Base-by-base conservation (phyloP, 2,888 invertebrate genomes). In the Erynnis tages region DNA sequence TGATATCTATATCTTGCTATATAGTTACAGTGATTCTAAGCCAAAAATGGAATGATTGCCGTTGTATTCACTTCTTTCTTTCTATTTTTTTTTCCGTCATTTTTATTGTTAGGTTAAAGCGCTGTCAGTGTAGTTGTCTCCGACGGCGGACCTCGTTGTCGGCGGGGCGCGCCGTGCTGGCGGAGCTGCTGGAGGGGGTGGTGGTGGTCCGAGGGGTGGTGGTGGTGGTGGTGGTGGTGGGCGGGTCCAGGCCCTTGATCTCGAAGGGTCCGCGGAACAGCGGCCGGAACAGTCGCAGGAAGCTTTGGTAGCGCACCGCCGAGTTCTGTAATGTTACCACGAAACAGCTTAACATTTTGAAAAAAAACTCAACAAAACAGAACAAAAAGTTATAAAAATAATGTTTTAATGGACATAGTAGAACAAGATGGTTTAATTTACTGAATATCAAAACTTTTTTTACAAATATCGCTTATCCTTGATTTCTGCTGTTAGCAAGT, bases 271-370 rank as follows among this genome's bases (percentile, higher is more conserved):
- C 92, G 10, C 94, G 92, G 75, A 95, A 92, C 54, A 94, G 80
- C 2, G 95, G 95, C 66, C 94, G 92, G 86, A 95, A 94, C 32
- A 94, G 90, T 50, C 95, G 91, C 60, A 95, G 78, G 63, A 95
- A 91, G 16, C 92, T 90, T 69, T 94, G 93, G 67, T 94, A 93
- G 53, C 95, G 91, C 59, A 93, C 91, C 21, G 95, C 95, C 2
- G 95, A 93, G 77, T 94, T 95, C 95, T 95, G 90, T 14, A 92
- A 92, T 58, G 58, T 19, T 7, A 11, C 4, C 16, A 21, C 0
- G 6, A 11, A 37, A n/a, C 14, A 41, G 5, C 1, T 19, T 23
- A 23, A 2, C 0, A 17, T 11, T n/a, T n/a, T n/a, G n/a, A n/a
- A n/a, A n/a, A n/a, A n/a, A n/a, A n/a, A n/a, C n/a, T n/a, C n/a